A percentile compares a stretch with the other conserved stretches of the same genome.
These are phyloP conservation scores for Teleogryllus occipitalis DNA, from an alignment of 1,140 invertebrate genomes.

Conservation along the genomic window DNA sequence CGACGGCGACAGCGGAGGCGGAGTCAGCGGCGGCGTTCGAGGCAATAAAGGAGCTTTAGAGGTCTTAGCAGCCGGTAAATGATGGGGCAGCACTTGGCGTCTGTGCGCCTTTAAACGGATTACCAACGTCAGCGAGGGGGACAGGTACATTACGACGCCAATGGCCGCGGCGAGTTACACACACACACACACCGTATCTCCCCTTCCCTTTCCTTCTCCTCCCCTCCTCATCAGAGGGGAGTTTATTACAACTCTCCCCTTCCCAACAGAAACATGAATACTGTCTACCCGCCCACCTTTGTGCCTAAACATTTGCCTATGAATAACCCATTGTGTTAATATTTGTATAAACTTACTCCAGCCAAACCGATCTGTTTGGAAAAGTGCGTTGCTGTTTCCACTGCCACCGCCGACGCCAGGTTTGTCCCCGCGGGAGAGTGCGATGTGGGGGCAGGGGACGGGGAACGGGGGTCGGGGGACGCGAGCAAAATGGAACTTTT, in stretches of 20 bases:
- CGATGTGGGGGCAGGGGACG: no score
- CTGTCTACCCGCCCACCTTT: neutral
- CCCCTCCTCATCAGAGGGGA: no score
- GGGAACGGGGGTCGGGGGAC: no score
- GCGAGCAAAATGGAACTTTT: no score
- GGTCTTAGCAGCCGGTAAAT: neutral
- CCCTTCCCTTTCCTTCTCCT: neutral
- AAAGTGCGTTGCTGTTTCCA: neutral
- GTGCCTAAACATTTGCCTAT: neutral
- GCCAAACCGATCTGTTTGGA: neutral
- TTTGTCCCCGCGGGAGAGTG: no score
- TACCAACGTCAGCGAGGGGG: neutral
- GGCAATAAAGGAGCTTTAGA: neutral
- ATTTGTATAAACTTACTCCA: neutral
- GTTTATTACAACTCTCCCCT: neutral
- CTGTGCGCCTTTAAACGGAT: neutral
- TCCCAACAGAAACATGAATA: neutral
- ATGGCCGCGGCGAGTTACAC: no score
- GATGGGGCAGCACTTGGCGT: neutral
- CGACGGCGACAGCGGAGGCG: no score
- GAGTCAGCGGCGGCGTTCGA: no score
- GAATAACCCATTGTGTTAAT: conserved; percentile 1
- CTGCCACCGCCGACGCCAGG: no score
- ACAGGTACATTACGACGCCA: neutral
- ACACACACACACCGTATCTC: no score